Base-by-base conservation (phyloP, 2,888 invertebrate genomes). In the Coleophora deauratella region DNA sequence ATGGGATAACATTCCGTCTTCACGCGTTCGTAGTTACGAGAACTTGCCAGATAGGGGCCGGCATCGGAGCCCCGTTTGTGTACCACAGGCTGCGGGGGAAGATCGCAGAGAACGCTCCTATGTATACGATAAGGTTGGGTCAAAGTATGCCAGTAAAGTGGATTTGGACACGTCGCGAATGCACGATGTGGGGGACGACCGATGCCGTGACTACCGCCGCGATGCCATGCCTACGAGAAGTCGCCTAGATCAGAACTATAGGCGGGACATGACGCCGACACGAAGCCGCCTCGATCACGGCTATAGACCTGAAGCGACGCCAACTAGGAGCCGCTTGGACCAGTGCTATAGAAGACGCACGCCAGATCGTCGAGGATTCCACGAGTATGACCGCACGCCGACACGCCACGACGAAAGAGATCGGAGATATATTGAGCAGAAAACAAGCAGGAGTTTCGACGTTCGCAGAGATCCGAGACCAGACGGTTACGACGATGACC, bases 381-480 rank as follows among this genome's bases (percentile, higher is more conserved):
- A 66, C 40, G 65, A 70, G 3, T 70, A 62, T 44, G 71, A 21
- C 21, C n/a, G 10, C 35, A 57, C 65, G 42, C 54, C 52, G 4
- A 60, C 61, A 43, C 51, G 55, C 33, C 67, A 64, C 35, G 72
- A 74, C 0, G 71, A 72, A 2, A 66, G 70, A 1, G 68, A 64
- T 34, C 60, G 66, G 43, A 61, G 60, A 41, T 60, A 52, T 12
- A 65, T 60, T 28, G 79, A 75, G 15, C 72, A 76, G 38, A 80
- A 69, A 41, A 67, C 73, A 1, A 80, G 76, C 41, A 62, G 80
- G 42, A 82, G 81, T 42, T 82, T 72, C 35, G 80, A 82, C 3
- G 46, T 68, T 1, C 66, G 62, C 21, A 21, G 21, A 21, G 3
- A 21, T 21, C 21, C 21, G 21, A 21, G 21, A 1, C 63, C 73